A percentile compares a stretch with the other conserved stretches of the same genome.
Evolutionary conservation across 2,888 invertebrate species (phyloP).

Genomic region (Ectemnius lituratus): DNA sequence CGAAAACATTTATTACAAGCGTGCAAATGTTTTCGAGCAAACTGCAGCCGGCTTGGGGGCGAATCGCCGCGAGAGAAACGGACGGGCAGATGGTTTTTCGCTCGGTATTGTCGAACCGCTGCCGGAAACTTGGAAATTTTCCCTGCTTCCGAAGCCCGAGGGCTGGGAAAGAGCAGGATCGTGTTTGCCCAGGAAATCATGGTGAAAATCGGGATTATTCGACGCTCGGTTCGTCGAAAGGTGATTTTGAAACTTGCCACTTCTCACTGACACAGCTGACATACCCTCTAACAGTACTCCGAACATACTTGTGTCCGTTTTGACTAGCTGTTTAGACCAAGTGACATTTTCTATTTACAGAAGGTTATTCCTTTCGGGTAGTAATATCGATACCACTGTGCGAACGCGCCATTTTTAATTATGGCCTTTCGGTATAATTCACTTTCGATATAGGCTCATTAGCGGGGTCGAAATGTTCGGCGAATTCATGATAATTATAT

Average conservation of each 20-base stretch:
- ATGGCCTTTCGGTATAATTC: too few relatives aligned
- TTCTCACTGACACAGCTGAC: constrained; percentile 39
- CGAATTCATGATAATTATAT: background rate
- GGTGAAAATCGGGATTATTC: constrained; percentile 60
- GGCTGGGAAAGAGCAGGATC: constrained; percentile 49
- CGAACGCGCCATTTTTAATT: too few relatives aligned
- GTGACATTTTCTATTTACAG: too few relatives aligned
- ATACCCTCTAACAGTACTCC: background rate
- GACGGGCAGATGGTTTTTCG: constrained; percentile 41
- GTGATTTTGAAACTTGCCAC: constrained; percentile 64
- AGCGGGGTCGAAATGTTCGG: background rate
- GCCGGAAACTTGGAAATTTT: constrained; percentile 61
- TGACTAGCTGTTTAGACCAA: background rate
- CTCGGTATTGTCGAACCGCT: constrained; percentile 38
- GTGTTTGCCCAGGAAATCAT: constrained; percentile 54
- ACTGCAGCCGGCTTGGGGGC: background rate
- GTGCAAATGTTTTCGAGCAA: background rate
- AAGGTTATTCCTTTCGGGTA: too few relatives aligned
- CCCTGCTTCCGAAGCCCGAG: constrained; percentile 45
- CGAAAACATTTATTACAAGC: too few relatives aligned
- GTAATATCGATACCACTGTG: too few relatives aligned
- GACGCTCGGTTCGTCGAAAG: constrained; percentile 60
- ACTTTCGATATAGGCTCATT: too few relatives aligned
- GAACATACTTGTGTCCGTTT: constrained; percentile 22
- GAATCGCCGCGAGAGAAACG: constrained; percentile 31